These are phyloP conservation scores for Babyrousa celebensis DNA, from an alignment of 2,797 vertebrate species.

Conservation along the genomic window DNA sequence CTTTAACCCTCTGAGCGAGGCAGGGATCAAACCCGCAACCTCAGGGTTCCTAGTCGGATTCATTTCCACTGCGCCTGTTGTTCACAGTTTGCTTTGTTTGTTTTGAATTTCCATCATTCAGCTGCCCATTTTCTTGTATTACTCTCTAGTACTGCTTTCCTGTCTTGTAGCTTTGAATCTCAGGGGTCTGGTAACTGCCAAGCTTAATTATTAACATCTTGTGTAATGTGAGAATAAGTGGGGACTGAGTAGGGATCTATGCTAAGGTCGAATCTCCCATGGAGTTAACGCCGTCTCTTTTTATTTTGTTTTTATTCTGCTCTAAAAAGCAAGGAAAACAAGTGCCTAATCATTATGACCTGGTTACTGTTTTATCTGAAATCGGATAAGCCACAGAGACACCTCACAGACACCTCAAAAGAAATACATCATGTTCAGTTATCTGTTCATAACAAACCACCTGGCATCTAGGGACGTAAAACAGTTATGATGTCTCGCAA, in stretches of 20 bases:
- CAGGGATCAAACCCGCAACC: too few species aligned
- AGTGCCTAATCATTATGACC: too few species aligned
- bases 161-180: constrained; percentile 14
- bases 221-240: constrained; percentile 34
- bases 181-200: neutral
- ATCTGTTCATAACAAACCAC: too few species aligned
- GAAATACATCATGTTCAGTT: too few species aligned
- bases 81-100: neutral
- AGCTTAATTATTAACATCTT: neutral
- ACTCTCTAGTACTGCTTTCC: neutral
- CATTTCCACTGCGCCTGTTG: neutral
- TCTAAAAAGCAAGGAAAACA: too few species aligned
- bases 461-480: too few species aligned
- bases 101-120: constrained; percentile 1
- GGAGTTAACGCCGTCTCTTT: neutral
- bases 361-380: too few species aligned
- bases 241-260: neutral
- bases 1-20: too few species aligned
- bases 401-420: too few species aligned
- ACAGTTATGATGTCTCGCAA: neutral
- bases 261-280: neutral
- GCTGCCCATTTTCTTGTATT: neutral
- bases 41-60: too few species aligned
- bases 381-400: too few species aligned
- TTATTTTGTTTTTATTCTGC: neutral